A percentile compares a stretch with the other conserved stretches of the same genome.
Evolutionary conservation across 2,888 invertebrate species (phyloP).

Genomic region (Xylophagus ater): DNA sequence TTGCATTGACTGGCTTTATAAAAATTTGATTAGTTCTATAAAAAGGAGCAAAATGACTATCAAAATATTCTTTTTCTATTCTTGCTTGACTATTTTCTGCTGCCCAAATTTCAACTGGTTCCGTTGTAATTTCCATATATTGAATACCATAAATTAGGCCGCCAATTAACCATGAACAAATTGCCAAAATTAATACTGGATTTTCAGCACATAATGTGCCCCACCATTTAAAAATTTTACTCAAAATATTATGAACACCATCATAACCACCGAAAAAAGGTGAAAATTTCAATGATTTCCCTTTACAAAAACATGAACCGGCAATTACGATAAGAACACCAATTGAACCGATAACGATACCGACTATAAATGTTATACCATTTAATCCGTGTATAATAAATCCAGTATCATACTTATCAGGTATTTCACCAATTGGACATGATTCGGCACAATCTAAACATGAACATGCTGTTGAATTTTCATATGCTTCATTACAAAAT

Average conservation of each 20-base stretch:
- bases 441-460: constrained; percentile 61
- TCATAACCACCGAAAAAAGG: constrained; percentile 30
- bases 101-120: constrained; percentile 92
- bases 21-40: constrained; percentile 84
- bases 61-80: constrained; percentile 76
- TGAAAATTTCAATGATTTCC: too few species aligned
- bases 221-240: constrained; percentile 37
- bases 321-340: constrained; percentile 24
- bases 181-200: constrained; percentile 51
- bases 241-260: constrained; percentile 24
- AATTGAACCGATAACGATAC: constrained; percentile 44
- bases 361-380: constrained; percentile 51
- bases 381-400: constrained; percentile 51
- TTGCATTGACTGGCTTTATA: constrained; percentile 51
- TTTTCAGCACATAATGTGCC: constrained; percentile 53
- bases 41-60: constrained; percentile 77
- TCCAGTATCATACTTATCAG: constrained; percentile 33
- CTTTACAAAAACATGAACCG: constrained; percentile 14
- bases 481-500: constrained; percentile 49
- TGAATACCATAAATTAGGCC: constrained; percentile 55
- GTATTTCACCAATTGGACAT: constrained; percentile 46
- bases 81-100: constrained; percentile 68
- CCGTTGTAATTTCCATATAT: constrained; percentile 61
- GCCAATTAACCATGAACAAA: constrained; percentile 48
- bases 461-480: constrained; percentile 52